phyloP scores from a whole-genome alignment of 2,888 invertebrate species.

The Hydroisotoma schaefferi region DNA sequence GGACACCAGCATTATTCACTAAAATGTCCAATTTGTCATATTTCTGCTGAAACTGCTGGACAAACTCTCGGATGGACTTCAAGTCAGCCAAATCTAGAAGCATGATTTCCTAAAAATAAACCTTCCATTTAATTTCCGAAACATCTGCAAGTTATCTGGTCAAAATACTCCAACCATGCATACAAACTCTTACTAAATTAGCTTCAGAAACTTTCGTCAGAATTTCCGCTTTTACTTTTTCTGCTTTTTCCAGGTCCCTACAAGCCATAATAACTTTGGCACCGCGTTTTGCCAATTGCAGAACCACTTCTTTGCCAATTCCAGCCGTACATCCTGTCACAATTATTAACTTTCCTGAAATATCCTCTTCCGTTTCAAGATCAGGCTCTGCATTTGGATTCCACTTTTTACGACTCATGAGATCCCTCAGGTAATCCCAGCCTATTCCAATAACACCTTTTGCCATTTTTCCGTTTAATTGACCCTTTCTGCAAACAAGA shows the following conservation, averaged over 20 bases:
- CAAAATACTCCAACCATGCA: background rate
- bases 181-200: slow-evolving; percentile 11
- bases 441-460: too few species aligned
- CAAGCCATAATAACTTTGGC: slow-evolving; percentile 33
- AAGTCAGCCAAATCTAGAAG: slow-evolving; percentile 53
- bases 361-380: slow-evolving; percentile 28
- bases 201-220: slow-evolving; percentile 13
- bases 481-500: too few species aligned
- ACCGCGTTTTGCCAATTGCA: slow-evolving; percentile 30
- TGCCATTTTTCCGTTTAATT: too few species aligned
- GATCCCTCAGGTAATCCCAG: background rate
- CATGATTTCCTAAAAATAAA: slow-evolving; percentile 49
- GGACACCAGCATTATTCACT: slow-evolving; percentile 53
- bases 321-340: slow-evolving; percentile 36
- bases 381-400: background rate
- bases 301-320: slow-evolving; percentile 25
- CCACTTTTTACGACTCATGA: background rate
- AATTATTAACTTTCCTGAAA: slow-evolving; percentile 33
- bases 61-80: slow-evolving; percentile 52
- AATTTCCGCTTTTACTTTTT: slow-evolving; percentile 27
- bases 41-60: slow-evolving; percentile 50
- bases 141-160: background rate
- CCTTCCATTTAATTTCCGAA: background rate
- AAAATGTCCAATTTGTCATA: slow-evolving; percentile 51
- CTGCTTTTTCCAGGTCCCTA: slow-evolving; percentile 32